Evolutionary conservation across 2,888 invertebrate genomes (phyloP).

Genomic region (Cantharis nigra): DNA sequence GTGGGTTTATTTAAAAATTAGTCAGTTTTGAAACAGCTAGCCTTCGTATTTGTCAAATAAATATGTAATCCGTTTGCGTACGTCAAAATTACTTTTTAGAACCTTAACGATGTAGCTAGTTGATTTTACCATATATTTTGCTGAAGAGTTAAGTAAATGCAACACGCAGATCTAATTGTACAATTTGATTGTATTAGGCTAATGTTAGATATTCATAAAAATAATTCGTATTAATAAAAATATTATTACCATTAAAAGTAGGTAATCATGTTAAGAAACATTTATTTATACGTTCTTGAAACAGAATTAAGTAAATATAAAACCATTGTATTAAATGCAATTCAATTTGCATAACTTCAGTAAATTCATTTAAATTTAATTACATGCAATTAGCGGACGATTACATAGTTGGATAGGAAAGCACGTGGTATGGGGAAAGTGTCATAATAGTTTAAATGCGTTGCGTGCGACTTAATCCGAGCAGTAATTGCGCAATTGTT

Average conservation of each 20-base stretch:
- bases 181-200: not conserved
- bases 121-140: too few species aligned
- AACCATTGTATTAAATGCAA: constrained; percentile 33
- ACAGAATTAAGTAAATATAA: constrained; percentile 1
- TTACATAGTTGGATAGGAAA: constrained; percentile 55
- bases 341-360: constrained; percentile 50
- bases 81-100: not conserved
- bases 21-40: not conserved
- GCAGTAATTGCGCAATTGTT: constrained; percentile 44
- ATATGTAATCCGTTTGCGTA: not conserved
- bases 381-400: constrained; percentile 53
- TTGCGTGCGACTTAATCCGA: constrained; percentile 45
- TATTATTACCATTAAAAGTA: constrained; percentile 11
- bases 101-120: too few species aligned
- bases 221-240: too few species aligned
- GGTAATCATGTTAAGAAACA: not conserved
- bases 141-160: not conserved
- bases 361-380: constrained; percentile 53
- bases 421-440: constrained; percentile 48
- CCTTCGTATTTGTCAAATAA: not conserved
- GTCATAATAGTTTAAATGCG: constrained; percentile 42
- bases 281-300: not conserved
- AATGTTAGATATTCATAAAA: too few species aligned
- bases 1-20: not conserved
- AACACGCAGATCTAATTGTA: not conserved